Percentiles rank a stretch among this genome's conserved stretches.
Evolutionary conservation across 2,797 vertebrate species (phyloP).

Genomic region (Oreochromis grahami): DNA sequence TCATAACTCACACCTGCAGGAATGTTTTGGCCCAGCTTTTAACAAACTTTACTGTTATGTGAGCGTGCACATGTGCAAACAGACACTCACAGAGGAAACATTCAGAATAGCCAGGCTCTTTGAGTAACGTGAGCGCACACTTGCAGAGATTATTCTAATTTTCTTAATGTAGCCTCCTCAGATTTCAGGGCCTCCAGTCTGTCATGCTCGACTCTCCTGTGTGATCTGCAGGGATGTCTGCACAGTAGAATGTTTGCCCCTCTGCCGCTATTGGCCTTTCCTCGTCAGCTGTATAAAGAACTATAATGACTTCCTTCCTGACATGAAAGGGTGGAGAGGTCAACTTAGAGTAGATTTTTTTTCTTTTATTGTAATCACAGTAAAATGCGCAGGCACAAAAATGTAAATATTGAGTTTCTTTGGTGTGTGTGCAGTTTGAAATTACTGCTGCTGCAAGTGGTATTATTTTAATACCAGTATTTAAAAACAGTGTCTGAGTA

Average conservation of each 20-base stretch:
- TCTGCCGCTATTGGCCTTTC: slow-evolving; percentile 55
- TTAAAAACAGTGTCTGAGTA: slow-evolving; percentile 4
- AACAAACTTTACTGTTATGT: neutral
- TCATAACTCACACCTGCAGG: slow-evolving; percentile 40
- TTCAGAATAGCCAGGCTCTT: neutral
- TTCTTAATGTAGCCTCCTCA: slow-evolving; percentile 65
- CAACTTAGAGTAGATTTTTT: slow-evolving; percentile 54
- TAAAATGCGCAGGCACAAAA: slow-evolving; percentile 59
- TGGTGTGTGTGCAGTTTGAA: slow-evolving; percentile 40
- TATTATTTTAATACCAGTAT: neutral
- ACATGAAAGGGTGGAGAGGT: slow-evolving; percentile 71
- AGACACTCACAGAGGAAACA: neutral
- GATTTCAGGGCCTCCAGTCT: slow-evolving; percentile 34
- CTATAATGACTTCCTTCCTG: slow-evolving; percentile 81
- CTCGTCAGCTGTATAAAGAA: slow-evolving; percentile 74
- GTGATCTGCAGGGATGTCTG: slow-evolving; percentile 24
- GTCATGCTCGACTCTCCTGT: slow-evolving; percentile 33
- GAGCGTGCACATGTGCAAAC: neutral
- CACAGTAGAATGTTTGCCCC: slow-evolving; percentile 12
- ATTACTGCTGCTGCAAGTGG: slow-evolving; percentile 38
- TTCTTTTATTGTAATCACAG: slow-evolving; percentile 62
- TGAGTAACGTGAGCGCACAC: slow-evolving; percentile 48
- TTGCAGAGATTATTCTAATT: slow-evolving; percentile 55
- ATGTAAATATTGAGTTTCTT: slow-evolving; percentile 66
- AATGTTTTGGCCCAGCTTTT: neutral